phyloP scores from a whole-genome alignment of 2,797 vertebrate species.

The Microctenopoma stevenorrisi region DNA sequence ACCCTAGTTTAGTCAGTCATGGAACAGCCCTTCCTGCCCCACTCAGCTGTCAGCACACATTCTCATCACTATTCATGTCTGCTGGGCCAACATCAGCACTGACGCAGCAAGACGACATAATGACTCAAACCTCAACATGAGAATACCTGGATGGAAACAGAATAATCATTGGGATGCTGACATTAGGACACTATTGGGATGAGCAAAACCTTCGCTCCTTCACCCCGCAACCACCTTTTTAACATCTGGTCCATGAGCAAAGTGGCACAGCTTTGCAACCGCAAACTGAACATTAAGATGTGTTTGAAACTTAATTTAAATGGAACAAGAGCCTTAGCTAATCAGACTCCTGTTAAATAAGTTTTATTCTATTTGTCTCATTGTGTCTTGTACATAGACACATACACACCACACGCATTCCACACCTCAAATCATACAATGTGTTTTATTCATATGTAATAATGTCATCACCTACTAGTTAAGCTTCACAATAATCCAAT shows the following conservation, averaged over 20 bases:
- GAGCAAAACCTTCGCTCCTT: not conserved
- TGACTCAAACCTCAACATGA: slow-evolving; percentile 23
- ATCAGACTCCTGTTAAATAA: not conserved
- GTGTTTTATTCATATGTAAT: not conserved
- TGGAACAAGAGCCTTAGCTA: not conserved
- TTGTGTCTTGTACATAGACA: not conserved
- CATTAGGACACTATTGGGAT: not conserved
- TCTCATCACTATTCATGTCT: slow-evolving; percentile 67
- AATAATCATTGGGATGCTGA: slow-evolving; percentile 9
- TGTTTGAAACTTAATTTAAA: slow-evolving; percentile 5
- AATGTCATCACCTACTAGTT: not conserved
- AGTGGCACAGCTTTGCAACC: not conserved
- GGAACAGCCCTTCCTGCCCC: slow-evolving; percentile 58
- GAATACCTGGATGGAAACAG: slow-evolving; percentile 8
- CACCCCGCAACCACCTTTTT: not conserved
- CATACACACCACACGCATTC: not conserved
- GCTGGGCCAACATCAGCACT: slow-evolving; percentile 46
- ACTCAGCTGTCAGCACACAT: slow-evolving; percentile 71
- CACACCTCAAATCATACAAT: not conserved
- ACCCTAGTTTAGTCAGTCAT: slow-evolving; percentile 64
- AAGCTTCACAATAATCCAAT: too few species aligned
- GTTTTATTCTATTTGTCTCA: not conserved
- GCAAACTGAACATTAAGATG: not conserved
- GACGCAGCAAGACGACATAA: slow-evolving; percentile 40
- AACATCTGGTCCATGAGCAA: not conserved